These are phyloP conservation scores for Muntiacus reevesi DNA, from an alignment of 2,113 vertebrate genomes.

Conservation along the genomic window DNA sequence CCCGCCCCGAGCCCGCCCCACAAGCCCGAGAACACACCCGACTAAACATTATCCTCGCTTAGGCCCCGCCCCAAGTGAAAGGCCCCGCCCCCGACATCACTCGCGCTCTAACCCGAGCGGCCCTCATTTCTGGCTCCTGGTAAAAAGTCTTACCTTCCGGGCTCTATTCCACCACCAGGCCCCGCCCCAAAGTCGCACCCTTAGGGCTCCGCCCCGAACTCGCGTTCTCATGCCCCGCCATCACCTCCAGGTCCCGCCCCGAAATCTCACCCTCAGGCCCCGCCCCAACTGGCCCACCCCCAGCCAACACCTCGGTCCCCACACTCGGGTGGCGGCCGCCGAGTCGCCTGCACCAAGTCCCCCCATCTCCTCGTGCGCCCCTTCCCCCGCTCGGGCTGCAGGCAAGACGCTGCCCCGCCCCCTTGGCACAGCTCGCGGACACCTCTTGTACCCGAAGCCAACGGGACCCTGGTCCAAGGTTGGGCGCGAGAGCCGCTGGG, in stretches of 20 bases:
- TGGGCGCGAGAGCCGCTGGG: background rate
- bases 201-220: background rate
- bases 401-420: conserved; percentile 39
- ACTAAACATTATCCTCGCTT: background rate
- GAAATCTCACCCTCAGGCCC: background rate
- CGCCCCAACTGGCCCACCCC: background rate
- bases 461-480: background rate
- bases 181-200: background rate
- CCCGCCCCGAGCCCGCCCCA: background rate
- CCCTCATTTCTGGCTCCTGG: background rate
- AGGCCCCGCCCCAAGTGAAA: background rate
- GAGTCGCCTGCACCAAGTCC: background rate
- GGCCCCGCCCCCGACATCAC: background rate
- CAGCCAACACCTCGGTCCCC: background rate
- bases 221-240: background rate
- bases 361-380: background rate
- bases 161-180: background rate
- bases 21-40: background rate
- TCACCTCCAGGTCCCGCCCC: background rate
- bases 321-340: background rate
- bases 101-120: background rate
- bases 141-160: background rate
- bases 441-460: conserved; percentile 17
- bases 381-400: background rate
- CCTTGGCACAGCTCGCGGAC: conserved; percentile 5